phyloP scores from a whole-genome alignment of 1,140 invertebrate genomes.

The Rhagoletis zephyria region DNA sequence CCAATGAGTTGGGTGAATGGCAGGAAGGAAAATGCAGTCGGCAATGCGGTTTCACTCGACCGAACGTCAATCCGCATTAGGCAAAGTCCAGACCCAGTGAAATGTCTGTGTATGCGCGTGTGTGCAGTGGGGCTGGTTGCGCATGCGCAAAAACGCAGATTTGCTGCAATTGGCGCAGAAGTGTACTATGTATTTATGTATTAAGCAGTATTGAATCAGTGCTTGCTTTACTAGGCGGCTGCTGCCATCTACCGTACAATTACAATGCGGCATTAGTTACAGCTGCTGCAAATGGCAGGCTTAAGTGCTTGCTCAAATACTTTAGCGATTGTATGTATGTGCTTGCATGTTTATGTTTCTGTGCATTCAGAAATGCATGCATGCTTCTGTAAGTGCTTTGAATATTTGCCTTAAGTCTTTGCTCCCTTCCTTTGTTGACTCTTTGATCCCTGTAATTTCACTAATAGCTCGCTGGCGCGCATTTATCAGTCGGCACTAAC shows the following conservation, averaged over 20 bases:
- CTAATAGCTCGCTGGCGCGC: conserved; percentile 21
- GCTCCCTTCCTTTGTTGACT: conserved; percentile 24
- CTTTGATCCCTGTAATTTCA: conserved; percentile 47
- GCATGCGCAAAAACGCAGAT: conserved; percentile 33
- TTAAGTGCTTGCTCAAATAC: background rate
- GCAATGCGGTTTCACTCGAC: background rate
- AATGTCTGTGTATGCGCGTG: background rate
- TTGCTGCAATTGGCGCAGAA: background rate
- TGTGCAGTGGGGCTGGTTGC: background rate
- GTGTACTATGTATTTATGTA: background rate
- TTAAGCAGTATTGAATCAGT: background rate
- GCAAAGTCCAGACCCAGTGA: background rate
- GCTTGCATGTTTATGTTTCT: background rate
- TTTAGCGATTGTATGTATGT: background rate
- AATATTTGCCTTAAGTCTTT: conserved; percentile 42
- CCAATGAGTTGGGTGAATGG: background rate
- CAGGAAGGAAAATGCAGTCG: background rate
- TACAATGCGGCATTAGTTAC: conserved; percentile 15
- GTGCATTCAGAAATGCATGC: too few species aligned
- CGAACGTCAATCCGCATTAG: conserved; percentile 33
- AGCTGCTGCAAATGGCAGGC: conserved; percentile 34
- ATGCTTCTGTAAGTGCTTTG: conserved; percentile 38
- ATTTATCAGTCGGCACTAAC: conserved; percentile 45
- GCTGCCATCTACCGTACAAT: background rate
- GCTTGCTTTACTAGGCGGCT: background rate